Percentiles rank a stretch among this genome's conserved stretches.
Evolutionary conservation across 2,113 vertebrate genomes (phyloP).

Genomic region (Elgaria multicarinata): DNA sequence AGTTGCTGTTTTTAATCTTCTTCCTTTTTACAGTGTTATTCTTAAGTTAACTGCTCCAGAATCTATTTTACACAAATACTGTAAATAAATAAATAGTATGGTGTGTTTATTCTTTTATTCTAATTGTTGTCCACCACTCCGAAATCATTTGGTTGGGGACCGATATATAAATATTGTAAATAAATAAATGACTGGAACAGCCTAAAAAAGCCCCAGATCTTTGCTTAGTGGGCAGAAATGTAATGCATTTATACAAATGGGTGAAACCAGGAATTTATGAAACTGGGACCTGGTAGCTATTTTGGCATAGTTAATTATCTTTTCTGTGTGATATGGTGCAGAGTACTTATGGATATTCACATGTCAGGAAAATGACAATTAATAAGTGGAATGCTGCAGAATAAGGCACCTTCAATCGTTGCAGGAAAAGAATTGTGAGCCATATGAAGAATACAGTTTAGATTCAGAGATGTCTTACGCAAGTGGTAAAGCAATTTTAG

Average conservation of each 20-base stretch:
- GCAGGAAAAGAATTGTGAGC: not conserved
- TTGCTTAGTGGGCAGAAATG: not conserved
- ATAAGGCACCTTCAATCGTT: not conserved
- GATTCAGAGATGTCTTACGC: not conserved
- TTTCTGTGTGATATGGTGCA: no score
- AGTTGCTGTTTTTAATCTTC: no score
- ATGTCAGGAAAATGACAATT: not conserved
- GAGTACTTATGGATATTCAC: not conserved
- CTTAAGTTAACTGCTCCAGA: no score
- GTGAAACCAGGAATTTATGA: not conserved
- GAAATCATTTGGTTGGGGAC: no score
- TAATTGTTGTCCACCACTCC: no score
- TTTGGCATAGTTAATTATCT: not conserved
- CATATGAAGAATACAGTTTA: not conserved
- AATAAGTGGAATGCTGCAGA: not conserved
- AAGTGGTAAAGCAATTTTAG: not conserved
- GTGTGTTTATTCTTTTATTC: no score
- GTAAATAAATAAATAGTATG: no score
- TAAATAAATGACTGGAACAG: no score
- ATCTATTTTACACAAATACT: no score
- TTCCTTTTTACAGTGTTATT: no score
- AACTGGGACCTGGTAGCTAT: not conserved
- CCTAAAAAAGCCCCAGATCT: not conserved
- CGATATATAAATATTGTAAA: no score
- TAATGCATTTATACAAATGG: not conserved